These are phyloP conservation scores for Malurus splendens DNA, from an alignment of 2,797 vertebrate genomes.

Conservation along the genomic window DNA sequence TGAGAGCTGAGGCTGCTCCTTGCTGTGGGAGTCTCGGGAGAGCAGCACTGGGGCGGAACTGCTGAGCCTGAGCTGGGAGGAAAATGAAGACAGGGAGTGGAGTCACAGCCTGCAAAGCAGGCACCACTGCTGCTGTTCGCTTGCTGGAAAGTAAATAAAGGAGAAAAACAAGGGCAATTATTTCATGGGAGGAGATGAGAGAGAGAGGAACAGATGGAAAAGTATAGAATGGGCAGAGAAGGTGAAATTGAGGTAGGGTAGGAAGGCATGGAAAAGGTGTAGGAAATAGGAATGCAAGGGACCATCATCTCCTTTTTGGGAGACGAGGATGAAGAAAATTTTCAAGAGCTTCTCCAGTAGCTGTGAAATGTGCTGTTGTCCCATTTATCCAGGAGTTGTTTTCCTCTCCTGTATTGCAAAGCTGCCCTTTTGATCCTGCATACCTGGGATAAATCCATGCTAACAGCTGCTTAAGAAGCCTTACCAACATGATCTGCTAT, in stretches of 20 bases:
- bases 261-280: neutral
- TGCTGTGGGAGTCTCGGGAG: conserved; percentile 29
- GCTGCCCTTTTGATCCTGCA: neutral
- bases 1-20: neutral
- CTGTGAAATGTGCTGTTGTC: neutral
- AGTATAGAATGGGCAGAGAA: neutral
- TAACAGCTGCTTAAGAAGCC: neutral
- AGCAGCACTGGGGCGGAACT: conserved; percentile 22
- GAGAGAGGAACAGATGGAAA: neutral
- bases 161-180: conserved; percentile 5
- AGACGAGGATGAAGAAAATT: neutral
- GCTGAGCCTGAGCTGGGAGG: neutral
- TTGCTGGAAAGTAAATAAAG: neutral
- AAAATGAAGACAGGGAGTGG: conserved; percentile 5
- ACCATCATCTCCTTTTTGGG: neutral
- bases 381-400: neutral
- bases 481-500: neutral
- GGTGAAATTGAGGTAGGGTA: neutral
- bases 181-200: neutral
- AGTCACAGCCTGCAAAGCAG: neutral
- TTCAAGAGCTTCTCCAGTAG: neutral
- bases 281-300: neutral
- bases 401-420: neutral
- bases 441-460: neutral
- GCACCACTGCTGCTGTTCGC: accelerated